Evolutionary conservation across 1,140 invertebrate genomes (phyloP).

Genomic region (Fopius arisanus): DNA sequence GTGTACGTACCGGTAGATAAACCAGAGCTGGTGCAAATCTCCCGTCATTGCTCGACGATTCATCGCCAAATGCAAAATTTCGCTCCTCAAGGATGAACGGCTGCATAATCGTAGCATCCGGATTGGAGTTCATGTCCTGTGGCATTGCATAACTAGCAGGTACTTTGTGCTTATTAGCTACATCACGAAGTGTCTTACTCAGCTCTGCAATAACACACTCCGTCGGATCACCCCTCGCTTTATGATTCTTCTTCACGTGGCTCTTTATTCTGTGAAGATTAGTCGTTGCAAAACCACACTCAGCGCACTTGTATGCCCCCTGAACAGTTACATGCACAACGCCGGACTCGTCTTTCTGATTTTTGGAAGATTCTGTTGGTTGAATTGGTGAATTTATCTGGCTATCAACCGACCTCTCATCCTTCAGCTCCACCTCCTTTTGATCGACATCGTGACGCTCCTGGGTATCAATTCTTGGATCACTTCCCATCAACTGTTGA

Average conservation of each 20-base stretch:
- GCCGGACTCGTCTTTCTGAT: constrained; percentile 52
- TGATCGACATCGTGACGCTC: constrained; percentile 42
- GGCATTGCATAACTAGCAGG: constrained; percentile 70
- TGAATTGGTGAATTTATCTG: constrained; percentile 44
- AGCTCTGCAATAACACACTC: constrained; percentile 62
- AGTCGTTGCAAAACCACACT: constrained; percentile 72
- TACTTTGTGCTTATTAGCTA: constrained; percentile 67
- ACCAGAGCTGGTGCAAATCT: constrained; percentile 86
- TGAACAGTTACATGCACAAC: constrained; percentile 59
- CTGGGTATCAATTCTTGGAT: constrained; percentile 37
- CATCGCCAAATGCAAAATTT: constrained; percentile 43
- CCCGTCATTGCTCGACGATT: constrained; percentile 49
- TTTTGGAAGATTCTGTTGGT: constrained; percentile 33
- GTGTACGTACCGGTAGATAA: constrained; percentile 88
- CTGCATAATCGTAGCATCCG: constrained; percentile 76
- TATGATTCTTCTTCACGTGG: constrained; percentile 72
- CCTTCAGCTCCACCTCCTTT: constrained; percentile 42
- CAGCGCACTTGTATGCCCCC: constrained; percentile 69
- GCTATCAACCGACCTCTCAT: constrained; percentile 33
- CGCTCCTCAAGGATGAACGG: constrained; percentile 82
- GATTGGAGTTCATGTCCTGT: constrained; percentile 59
- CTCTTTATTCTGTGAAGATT: constrained; percentile 71
- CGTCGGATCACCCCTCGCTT: constrained; percentile 55
- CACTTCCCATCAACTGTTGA: constrained; percentile 44
- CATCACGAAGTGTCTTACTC: constrained; percentile 63